A percentile compares a stretch with the other conserved stretches of the same genome.
phyloP scores from a whole-genome alignment of 1,140 invertebrate genomes.

The Drosophila orena region DNA sequence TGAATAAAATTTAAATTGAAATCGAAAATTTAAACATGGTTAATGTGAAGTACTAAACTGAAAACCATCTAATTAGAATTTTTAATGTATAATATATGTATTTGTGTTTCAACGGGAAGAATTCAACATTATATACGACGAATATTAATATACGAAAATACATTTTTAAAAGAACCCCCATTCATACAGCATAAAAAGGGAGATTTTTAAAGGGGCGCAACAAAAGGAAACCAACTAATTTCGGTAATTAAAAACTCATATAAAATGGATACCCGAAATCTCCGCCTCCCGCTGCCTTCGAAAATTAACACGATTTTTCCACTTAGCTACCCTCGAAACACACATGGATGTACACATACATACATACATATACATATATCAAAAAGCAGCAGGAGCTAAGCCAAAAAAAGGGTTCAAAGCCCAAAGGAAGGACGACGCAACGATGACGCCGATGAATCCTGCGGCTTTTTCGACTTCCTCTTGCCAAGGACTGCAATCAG shows the following conservation, averaged over 20 bases:
- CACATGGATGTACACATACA: background rate
- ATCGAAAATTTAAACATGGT: too few species aligned
- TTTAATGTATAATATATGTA: too few species aligned
- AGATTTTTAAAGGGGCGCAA: conserved; percentile 7
- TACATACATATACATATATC: background rate
- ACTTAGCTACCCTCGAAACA: conserved; percentile 61
- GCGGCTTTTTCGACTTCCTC: conserved; percentile 54
- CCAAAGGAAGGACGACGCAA: conserved; percentile 33
- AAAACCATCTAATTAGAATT: background rate
- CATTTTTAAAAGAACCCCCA: background rate
- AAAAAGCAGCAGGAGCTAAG: conserved; percentile 1
- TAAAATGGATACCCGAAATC: conserved; percentile 70
- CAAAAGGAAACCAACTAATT: conserved; percentile 66
- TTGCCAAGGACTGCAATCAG: conserved; percentile 43
- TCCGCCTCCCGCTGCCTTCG: conserved; percentile 50
- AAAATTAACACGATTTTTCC: conserved; percentile 80
- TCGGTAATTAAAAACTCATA: conserved; percentile 84
- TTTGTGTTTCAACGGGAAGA: too few species aligned
- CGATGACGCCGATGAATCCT: conserved; percentile 49
- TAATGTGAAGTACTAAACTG: too few species aligned
- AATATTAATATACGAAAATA: conserved; percentile 3
- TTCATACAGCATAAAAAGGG: background rate
- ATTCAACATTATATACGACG: background rate
- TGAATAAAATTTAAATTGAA: too few species aligned
- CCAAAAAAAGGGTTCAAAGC: conserved; percentile 44